Evolutionary conservation across 2,113 vertebrate genomes (phyloP), one percentile per base, ranked within the genome.

Genomic region (Hystrix cristata): DNA sequence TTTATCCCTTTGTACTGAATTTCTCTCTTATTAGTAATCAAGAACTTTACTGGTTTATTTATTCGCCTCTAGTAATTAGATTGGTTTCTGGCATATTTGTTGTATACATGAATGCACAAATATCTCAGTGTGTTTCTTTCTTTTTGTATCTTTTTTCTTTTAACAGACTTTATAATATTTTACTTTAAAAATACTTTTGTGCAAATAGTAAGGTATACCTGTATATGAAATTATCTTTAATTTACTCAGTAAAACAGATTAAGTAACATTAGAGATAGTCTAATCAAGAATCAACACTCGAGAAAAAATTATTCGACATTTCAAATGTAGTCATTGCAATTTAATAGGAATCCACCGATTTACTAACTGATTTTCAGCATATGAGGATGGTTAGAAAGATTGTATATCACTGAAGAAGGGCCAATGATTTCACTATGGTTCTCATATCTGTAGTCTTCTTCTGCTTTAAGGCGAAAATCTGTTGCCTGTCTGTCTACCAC

Each of bases 171-270:
- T 38, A 48, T 60, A 38, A 5, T 55, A 83, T 53, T 91, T 89
- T 59, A 65, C 15, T 87, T 94, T 38, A 67, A 85, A 34, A 92
- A 79, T 51, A 57, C 2, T n/a, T 71, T 6, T 87, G 6, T 53
- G 19, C 88, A 59, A 79, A 83, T 78, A 57, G 12, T 29, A 64
- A 57, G 29, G 8, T 1, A 53, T 62, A 7, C 5, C 21, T 34
- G 19, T 18, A 81, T 64, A 55, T 74, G 38, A 69, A 91, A 87
- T 85, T 72, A 65, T 46, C 31, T 88, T 88, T 93, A 91, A 91
- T 72, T 94, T 79, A 85, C 46, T 10, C 34, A 65, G 15, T 80
- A 38, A 59, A 23, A 92, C 21, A 72, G 9, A 71, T 82, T 53
- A 84, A 1, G 57, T 94, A 72, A 76, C 27, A 89, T 86, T 57